phyloP scores from a whole-genome alignment of 2,113 vertebrate genomes.

The Dendropsophus ebraccatus region DNA sequence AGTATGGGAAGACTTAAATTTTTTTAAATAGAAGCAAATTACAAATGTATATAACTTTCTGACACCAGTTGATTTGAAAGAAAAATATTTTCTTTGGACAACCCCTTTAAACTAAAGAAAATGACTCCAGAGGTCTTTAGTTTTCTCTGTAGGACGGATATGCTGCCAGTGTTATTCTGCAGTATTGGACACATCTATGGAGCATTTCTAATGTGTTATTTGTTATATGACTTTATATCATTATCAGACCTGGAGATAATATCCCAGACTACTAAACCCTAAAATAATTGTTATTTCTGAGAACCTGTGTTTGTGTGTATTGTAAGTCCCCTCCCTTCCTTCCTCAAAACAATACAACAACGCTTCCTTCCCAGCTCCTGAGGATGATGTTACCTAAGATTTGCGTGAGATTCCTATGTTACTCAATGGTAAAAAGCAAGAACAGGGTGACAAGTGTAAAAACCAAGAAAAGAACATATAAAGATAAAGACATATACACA shows the following conservation, averaged over 20 bases:
- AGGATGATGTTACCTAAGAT: background rate
- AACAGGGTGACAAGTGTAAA: too few species aligned
- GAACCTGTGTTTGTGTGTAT: conserved; percentile 14
- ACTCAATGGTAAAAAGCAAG: background rate
- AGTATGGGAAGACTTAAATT: too few species aligned
- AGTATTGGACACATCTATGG: background rate
- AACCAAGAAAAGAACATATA: too few species aligned
- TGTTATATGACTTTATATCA: background rate
- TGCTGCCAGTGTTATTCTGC: too few species aligned
- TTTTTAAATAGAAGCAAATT: too few species aligned
- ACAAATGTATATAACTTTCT: too few species aligned
- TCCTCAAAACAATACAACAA: conserved; percentile 28
- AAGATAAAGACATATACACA: too few species aligned
- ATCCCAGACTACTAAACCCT: background rate
- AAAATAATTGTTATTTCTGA: conserved; percentile 32
- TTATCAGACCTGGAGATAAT: background rate
- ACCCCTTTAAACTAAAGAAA: too few species aligned
- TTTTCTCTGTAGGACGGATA: too few species aligned
- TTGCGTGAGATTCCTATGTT: background rate
- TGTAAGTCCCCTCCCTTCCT: conserved; percentile 35
- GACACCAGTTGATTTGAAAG: too few species aligned
- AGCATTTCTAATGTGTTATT: background rate
- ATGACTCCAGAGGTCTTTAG: too few species aligned
- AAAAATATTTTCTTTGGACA: too few species aligned
- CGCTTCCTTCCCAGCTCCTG: conserved; percentile 24